Percentiles rank a stretch among this genome's conserved stretches.
Evolutionary conservation across 1,140 invertebrate genomes (phyloP).

Genomic region (Diabrotica undecimpunctata): DNA sequence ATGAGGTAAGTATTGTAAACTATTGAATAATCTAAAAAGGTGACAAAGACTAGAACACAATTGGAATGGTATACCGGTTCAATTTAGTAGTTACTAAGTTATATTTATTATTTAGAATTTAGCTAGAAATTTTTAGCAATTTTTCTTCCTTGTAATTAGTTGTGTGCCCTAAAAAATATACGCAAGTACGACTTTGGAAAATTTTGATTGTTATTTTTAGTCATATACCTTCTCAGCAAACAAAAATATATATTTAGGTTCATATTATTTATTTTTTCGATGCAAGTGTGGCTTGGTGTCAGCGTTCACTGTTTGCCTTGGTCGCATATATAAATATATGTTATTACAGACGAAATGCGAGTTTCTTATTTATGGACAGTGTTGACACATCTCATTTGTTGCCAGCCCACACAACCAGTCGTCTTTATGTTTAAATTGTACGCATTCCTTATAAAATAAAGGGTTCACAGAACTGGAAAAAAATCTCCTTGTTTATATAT

Average conservation of each 20-base stretch:
- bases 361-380: conserved; percentile 42
- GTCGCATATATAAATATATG: conserved; percentile 33
- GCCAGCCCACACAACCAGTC: conserved; percentile 37
- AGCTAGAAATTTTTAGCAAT: no score
- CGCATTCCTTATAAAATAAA: conserved; percentile 27
- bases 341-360: conserved; percentile 30
- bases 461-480: conserved; percentile 22
- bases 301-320: conserved; percentile 28
- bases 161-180: neutral
- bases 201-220: conserved; percentile 12
- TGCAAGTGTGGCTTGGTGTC: conserved; percentile 25
- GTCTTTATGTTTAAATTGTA: conserved; percentile 43
- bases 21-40: no score
- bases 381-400: conserved; percentile 46
- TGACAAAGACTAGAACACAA: no score
- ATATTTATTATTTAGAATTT: no score
- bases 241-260: conserved; percentile 21
- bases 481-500: conserved; percentile 19
- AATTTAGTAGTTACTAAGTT: no score
- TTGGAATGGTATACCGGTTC: no score
- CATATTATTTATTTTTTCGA: conserved; percentile 28
- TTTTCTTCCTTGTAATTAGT: no score
- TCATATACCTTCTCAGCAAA: conserved; percentile 12
- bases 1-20: no score
- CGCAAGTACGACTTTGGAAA: neutral